Evolutionary conservation across 2,797 vertebrate genomes (phyloP).

Genomic region (Threskiornis aethiopicus): DNA sequence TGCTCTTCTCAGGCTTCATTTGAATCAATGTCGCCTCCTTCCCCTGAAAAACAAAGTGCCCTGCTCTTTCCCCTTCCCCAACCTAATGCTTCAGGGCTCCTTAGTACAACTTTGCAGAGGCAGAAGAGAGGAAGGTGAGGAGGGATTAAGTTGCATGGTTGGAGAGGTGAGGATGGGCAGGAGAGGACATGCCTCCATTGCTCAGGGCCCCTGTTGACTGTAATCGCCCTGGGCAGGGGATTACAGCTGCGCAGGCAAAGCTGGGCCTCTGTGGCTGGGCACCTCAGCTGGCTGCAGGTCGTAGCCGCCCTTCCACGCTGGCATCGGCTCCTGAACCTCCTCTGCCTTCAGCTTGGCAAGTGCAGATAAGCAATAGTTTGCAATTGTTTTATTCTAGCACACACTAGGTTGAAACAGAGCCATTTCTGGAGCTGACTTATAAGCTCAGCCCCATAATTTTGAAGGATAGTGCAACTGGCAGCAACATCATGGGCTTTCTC

Average conservation of each 20-base stretch:
- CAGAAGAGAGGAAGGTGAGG: not conserved
- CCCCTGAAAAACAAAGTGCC: not conserved
- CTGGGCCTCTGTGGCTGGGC: not conserved
- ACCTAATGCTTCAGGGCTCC: not conserved
- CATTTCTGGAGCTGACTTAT: not conserved
- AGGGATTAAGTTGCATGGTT: accelerated
- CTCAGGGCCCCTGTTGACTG: not conserved
- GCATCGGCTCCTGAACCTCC: not conserved
- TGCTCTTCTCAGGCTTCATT: not conserved
- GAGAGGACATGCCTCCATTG: not conserved
- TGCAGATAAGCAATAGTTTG: not conserved
- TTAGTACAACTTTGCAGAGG: not conserved
- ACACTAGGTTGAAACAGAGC: not conserved
- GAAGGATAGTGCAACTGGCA: not conserved
- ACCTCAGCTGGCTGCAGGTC: not conserved
- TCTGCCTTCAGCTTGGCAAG: not conserved
- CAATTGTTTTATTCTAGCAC: not conserved
- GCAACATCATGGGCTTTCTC: not conserved
- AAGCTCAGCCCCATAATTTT: not conserved
- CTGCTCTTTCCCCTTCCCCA: not conserved
- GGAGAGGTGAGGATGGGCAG: not conserved
- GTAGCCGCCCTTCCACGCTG: accelerated
- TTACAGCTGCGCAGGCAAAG: not conserved
- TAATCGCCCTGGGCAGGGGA: accelerated
- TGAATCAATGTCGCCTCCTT: not conserved